phyloP scores from a whole-genome alignment of 1,140 invertebrate species.

The Muscidifurax raptorellus region DNA sequence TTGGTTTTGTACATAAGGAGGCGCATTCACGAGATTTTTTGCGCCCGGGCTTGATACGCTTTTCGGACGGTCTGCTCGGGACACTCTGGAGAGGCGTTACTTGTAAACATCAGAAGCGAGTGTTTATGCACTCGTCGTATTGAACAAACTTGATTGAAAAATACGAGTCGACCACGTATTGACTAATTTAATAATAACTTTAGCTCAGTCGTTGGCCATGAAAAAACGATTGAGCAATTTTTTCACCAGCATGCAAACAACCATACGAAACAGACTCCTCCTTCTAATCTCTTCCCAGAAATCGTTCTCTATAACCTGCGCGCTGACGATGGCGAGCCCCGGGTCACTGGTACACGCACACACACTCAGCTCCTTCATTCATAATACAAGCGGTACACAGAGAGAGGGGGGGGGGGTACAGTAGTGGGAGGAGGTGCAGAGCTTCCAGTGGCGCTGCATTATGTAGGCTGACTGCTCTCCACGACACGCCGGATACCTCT shows the following conservation, averaged over 20 bases:
- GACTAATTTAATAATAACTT: too few species aligned
- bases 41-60: not conserved
- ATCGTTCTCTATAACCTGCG: not conserved
- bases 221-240: too few species aligned
- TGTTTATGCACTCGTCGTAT: too few species aligned
- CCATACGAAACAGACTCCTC: too few species aligned
- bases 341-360: slow-evolving; percentile 8
- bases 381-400: slow-evolving; percentile 2
- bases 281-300: not conserved
- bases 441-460: not conserved
- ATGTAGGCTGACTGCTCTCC: not conserved
- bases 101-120: too few species aligned
- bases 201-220: too few species aligned
- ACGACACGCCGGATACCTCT: not conserved
- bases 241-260: too few species aligned
- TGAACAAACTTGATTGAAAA: too few species aligned
- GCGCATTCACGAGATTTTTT: not conserved
- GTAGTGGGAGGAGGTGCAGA: not conserved
- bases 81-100: too few species aligned
- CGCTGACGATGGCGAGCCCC: not conserved
- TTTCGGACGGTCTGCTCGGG: not conserved
- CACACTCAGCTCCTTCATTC: slow-evolving; percentile 5
- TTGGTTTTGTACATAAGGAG: not conserved
- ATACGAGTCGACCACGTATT: too few species aligned
- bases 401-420: not conserved